A percentile compares a stretch with the other conserved stretches of the same genome.
Conservation (phyloP, 37 sponge, comb jelly and placozoan species). For the Eunapius fragilis region DNA sequence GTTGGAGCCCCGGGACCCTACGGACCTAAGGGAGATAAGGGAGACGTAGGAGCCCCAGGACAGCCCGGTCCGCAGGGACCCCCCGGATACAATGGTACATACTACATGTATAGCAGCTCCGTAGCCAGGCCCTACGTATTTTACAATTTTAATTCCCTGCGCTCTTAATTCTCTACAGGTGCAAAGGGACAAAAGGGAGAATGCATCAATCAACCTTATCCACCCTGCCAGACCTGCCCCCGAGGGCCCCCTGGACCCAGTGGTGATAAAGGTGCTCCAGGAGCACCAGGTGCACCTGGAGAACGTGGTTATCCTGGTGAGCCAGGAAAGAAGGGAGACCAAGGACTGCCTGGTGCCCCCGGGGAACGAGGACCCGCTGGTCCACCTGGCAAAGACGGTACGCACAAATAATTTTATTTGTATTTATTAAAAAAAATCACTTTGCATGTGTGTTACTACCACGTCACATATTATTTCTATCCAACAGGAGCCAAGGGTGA, state of each 20-base stretch:
- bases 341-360: conserved; percentile 36
- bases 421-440: not conserved
- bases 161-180: not conserved
- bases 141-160: not conserved
- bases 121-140: no score
- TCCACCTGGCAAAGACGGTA: conserved; percentile 4
- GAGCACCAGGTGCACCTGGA: no score
- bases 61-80: not conserved
- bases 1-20: conserved; percentile 31
- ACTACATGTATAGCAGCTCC: not conserved
- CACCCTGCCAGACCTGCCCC: not conserved
- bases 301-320: no score
- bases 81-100: not conserved
- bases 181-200: not conserved
- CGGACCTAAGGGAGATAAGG: not conserved
- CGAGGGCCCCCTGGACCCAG: conserved; percentile 18
- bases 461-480: not conserved
- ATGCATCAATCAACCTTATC: not conserved
- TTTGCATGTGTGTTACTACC: no score
- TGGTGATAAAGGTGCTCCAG: not conserved
- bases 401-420: not conserved
- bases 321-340: not conserved
- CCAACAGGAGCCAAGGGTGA: conserved; percentile 32
- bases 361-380: conserved; percentile 61
- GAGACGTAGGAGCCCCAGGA: not conserved